Percentiles rank a stretch among this genome's conserved stretches.
Evolutionary conservation across 2,888 invertebrate species (phyloP).

Genomic region (Thecocarcelia acutangulata): DNA sequence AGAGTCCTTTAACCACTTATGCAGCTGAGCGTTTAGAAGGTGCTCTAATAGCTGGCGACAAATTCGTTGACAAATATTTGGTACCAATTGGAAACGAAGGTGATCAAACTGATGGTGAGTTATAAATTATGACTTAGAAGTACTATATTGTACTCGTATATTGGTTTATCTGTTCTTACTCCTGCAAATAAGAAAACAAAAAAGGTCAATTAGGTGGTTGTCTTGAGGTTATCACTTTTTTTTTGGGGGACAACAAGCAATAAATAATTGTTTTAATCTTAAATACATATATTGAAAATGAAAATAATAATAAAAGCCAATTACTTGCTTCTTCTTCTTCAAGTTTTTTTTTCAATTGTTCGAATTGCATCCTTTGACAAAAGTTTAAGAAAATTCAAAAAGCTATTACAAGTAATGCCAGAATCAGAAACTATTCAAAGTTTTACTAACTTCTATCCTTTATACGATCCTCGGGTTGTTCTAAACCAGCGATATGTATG

Average conservation of each 20-base stretch:
- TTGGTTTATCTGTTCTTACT: constrained; percentile 23
- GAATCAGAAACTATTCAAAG: too few relatives aligned
- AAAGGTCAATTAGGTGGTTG: constrained; percentile 26
- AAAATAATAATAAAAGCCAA: constrained; percentile 36
- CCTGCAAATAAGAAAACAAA: constrained; percentile 26
- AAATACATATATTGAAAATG: constrained; percentile 17
- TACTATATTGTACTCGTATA: constrained; percentile 1
- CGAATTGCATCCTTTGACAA: too few relatives aligned
- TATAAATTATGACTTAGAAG: constrained; percentile 2
- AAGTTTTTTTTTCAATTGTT: too few relatives aligned
- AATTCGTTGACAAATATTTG: constrained; percentile 91
- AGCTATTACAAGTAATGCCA: too few relatives aligned
- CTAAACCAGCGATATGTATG: too few relatives aligned
- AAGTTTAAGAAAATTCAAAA: too few relatives aligned
- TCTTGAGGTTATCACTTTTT: constrained; percentile 71
- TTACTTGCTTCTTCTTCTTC: constrained; percentile 17
- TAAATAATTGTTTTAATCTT: constrained; percentile 55
- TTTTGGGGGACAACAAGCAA: constrained; percentile 34
- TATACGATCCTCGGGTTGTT: too few relatives aligned
- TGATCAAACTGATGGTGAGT: constrained; percentile 85
- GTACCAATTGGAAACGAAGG: constrained; percentile 85
- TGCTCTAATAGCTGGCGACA: constrained; percentile 89
- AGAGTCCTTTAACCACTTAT: constrained; percentile 86
- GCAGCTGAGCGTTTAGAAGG: constrained; percentile 89
- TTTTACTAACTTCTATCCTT: too few relatives aligned